phyloP scores from a whole-genome alignment of 2,113 vertebrate species.

The Laticauda colubrina region DNA sequence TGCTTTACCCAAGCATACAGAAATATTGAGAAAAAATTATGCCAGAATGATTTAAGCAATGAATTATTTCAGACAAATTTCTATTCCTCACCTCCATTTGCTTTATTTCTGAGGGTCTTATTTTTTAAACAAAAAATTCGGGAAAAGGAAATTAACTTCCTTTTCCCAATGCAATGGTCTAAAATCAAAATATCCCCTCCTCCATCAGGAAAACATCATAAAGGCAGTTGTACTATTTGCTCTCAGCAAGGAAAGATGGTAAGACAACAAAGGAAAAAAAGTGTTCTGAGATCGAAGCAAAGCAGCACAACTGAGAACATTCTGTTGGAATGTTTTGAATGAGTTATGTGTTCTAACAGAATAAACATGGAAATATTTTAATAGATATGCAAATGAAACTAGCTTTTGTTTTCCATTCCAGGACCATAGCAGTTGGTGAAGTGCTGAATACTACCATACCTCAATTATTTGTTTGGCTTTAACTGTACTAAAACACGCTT shows the following conservation, averaged over 20 bases:
- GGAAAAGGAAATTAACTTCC: background rate
- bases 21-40: background rate
- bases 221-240: background rate
- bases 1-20: background rate
- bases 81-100: background rate
- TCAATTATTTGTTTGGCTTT: background rate
- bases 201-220: background rate
- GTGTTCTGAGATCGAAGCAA: background rate
- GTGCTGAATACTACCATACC: background rate
- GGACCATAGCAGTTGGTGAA: background rate
- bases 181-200: background rate
- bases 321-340: background rate
- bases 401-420: background rate
- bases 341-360: background rate
- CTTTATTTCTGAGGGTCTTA: background rate
- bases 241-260: background rate
- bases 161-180: background rate
- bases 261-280: background rate
- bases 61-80: background rate
- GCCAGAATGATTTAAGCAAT: background rate
- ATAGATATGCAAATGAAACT: background rate
- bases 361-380: background rate
- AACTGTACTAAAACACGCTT: background rate
- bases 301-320: background rate
- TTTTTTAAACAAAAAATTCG: background rate